These are phyloP conservation scores for Aptenodytes patagonicus DNA, from an alignment of 2,113 vertebrate species.

Conservation along the genomic window DNA sequence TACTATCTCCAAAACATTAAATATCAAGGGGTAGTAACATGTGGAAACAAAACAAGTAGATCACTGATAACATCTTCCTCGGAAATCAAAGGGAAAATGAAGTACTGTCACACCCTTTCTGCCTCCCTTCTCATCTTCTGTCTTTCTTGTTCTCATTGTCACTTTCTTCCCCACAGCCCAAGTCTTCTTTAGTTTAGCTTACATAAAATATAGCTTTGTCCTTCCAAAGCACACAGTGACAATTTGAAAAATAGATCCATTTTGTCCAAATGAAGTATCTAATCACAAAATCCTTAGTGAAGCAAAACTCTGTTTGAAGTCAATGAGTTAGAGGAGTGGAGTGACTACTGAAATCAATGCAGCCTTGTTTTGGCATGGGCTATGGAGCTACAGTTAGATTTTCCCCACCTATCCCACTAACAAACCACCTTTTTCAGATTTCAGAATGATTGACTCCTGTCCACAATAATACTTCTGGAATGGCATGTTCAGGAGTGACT, in stretches of 20 bases:
- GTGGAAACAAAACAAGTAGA: background rate
- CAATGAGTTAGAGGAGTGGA: background rate
- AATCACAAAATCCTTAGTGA: constrained; percentile 2
- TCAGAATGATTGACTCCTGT: background rate
- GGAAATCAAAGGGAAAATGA: background rate
- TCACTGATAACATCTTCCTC: background rate
- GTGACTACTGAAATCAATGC: background rate
- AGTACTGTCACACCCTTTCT: background rate
- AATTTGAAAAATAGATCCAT: constrained; percentile 11
- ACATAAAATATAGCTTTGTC: background rate
- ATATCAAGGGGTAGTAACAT: background rate
- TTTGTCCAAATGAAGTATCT: background rate
- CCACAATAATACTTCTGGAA: background rate
- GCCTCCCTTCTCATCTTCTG: background rate
- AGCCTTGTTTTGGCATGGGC: background rate
- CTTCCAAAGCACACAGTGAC: background rate
- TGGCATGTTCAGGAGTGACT: background rate
- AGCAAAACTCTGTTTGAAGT: background rate
- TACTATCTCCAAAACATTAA: background rate
- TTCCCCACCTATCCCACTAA: background rate
- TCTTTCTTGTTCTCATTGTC: background rate
- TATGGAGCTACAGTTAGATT: background rate
- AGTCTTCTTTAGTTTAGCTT: background rate
- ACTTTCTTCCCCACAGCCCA: background rate
- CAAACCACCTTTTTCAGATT: background rate